phyloP scores from a whole-genome alignment of 2,113 vertebrate genomes.

The Siniperca knerii region DNA sequence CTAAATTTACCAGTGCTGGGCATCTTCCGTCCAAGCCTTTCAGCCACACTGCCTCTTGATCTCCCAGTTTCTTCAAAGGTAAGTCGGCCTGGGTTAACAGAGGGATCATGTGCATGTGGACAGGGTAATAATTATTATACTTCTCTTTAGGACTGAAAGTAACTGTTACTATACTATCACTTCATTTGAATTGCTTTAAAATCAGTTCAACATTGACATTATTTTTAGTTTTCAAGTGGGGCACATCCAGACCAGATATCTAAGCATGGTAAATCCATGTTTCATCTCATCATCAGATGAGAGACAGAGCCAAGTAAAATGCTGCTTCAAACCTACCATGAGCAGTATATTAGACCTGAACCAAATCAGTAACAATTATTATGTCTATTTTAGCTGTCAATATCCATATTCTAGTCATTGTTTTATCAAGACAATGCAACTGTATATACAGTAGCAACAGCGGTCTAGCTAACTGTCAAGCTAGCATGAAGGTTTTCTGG shows the following conservation, averaged over 20 bases:
- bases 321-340: neutral
- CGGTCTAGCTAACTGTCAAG: neutral
- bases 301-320: neutral
- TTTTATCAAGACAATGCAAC: neutral
- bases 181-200: neutral
- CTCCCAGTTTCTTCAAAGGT: conserved; percentile 80
- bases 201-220: neutral
- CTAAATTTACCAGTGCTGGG: conserved; percentile 46
- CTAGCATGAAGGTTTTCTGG: neutral
- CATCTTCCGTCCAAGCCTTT: conserved; percentile 86
- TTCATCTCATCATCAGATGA: neutral
- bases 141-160: neutral
- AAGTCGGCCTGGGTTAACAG: neutral
- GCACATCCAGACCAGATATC: neutral
- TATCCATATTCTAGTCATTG: neutral
- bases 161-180: neutral
- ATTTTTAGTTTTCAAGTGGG: neutral
- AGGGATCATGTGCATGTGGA: neutral
- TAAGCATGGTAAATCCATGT: neutral
- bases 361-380: neutral
- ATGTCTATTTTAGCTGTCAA: neutral
- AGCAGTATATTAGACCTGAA: no score
- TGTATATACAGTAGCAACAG: neutral
- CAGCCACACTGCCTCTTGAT: conserved; percentile 77
- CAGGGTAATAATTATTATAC: neutral